Base-by-base conservation (phyloP, 1,140 invertebrate genomes). In the Cryptotermes secundus region DNA sequence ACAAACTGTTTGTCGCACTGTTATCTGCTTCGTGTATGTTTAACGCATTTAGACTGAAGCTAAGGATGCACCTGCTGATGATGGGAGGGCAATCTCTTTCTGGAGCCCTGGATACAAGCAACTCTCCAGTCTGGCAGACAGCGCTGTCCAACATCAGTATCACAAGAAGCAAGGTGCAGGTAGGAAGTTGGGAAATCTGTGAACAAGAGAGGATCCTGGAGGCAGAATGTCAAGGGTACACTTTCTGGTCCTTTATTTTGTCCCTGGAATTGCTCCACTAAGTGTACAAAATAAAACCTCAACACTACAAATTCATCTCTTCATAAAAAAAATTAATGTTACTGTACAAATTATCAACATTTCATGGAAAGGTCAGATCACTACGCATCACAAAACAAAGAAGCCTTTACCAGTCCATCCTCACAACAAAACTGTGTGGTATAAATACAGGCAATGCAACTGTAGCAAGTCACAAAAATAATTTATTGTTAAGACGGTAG, bases 301-400 rank as follows among this genome's bases (percentile, higher is more conserved):
- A 72, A 26, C 7, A 31, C 59, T 72, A 72, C 26, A n/a, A 22
- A 6, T 72, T n/a, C n/a, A 26, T 72, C 59, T 72, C 26, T 72
- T 72, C 59, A 31, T 72, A 72, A 72, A 72, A 72, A 72, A 72
- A 72, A 72, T 72, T 72, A 72, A 72, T 72, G 26, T 72, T 72
- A 72, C 59, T 72, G 59, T 72, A 72, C 59, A 72, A 72, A 72
- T 72, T 72, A 72, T 72, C 59, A 72, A 72, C 59, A 72, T 72
- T 72, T 72, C 26, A 72, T 72, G 16, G 31, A 72, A 72, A 72
- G 59, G 59, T 72, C 31, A 72, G 53, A 72, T 72, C 59, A 72
- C 26, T 72, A 72, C 26, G 26, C 59, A 12, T n/a, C 16, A 26
- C 59, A 72, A 72, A 72, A 72, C 26, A 72, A 72, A 72, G 26